Evolutionary conservation across 2,888 invertebrate species (phyloP).

Genomic region (Drosophila anceps): DNA sequence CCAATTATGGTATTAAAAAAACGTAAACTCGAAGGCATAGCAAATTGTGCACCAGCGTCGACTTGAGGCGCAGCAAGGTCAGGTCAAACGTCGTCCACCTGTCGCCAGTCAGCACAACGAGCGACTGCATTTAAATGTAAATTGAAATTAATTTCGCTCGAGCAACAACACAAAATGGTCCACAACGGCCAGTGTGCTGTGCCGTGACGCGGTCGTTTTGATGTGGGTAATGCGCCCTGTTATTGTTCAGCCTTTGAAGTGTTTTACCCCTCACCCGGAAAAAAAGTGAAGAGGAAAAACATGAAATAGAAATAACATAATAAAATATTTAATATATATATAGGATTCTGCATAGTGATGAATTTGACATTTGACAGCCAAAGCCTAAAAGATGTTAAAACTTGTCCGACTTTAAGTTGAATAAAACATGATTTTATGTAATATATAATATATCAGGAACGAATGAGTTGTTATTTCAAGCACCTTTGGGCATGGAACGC

Average conservation of each 20-base stretch:
- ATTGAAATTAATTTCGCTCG: constrained; percentile 76
- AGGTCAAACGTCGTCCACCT: constrained; percentile 53
- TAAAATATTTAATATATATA: constrained; percentile 4
- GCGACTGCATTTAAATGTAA: constrained; percentile 80
- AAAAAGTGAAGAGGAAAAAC: not conserved
- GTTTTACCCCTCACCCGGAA: constrained; percentile 22
- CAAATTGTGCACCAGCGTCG: constrained; percentile 51
- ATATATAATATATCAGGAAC: not conserved
- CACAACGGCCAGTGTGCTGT: constrained; percentile 39
- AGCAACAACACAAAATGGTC: constrained; percentile 60
- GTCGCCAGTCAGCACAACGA: constrained; percentile 44
- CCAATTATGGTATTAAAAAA: constrained; percentile 81
- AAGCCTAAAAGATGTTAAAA: not conserved
- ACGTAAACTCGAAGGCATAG: constrained; percentile 62
- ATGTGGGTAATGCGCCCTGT: constrained; percentile 64
- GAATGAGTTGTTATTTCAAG: not conserved
- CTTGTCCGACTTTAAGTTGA: not conserved
- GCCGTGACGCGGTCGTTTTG: constrained; percentile 59
- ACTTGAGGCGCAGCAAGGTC: constrained; percentile 67
- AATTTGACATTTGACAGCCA: constrained; percentile 62
- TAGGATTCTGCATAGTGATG: constrained; percentile 43
- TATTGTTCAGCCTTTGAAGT: constrained; percentile 57
- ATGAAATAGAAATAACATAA: constrained; percentile 7
- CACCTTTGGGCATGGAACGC: too few relatives aligned
- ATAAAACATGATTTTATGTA: constrained; percentile 1